Conservation (phyloP, 2,113 vertebrate species). For the Macquaria ambigua region DNA sequence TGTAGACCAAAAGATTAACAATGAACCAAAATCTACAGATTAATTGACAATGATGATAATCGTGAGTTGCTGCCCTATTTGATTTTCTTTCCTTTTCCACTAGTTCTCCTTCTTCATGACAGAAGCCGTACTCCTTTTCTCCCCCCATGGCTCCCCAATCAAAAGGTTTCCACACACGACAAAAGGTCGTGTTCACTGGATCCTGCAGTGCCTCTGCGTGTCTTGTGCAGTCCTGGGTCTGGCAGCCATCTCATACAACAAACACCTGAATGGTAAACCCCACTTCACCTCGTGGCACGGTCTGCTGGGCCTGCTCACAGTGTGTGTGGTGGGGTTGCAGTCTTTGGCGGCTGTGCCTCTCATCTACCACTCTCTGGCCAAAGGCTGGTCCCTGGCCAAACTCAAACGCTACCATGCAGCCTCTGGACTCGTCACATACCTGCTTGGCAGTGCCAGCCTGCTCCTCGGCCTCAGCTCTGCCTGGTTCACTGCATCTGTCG, state of each 20-base stretch:
- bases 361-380: slow-evolving; percentile 90
- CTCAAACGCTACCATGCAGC: slow-evolving; percentile 95
- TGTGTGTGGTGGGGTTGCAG: slow-evolving; percentile 86
- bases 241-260: slow-evolving; percentile 89
- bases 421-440: slow-evolving; percentile 90
- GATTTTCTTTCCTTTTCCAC: slow-evolving; percentile 28
- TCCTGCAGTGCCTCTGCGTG: slow-evolving; percentile 89
- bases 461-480: slow-evolving; percentile 91
- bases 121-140: slow-evolving; percentile 93
- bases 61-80: neutral
- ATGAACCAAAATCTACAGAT: neutral
- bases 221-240: slow-evolving; percentile 89
- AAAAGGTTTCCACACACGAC: slow-evolving; percentile 88
- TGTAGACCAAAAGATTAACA: neutral
- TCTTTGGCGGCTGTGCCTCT: slow-evolving; percentile 87
- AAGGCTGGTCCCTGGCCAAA: slow-evolving; percentile 93
- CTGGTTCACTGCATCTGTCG: slow-evolving; percentile 90
- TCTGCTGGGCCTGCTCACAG: slow-evolving; percentile 87
- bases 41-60: neutral
- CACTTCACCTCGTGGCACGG: slow-evolving; percentile 95
- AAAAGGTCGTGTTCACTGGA: slow-evolving; percentile 91
- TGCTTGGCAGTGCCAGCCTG: slow-evolving; percentile 90
- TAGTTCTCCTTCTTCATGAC: slow-evolving; percentile 98
- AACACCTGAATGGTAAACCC: slow-evolving; percentile 89
- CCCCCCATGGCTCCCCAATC: slow-evolving; percentile 89